phyloP scores from a whole-genome alignment of 2,113 vertebrate species.

The Peromyscus polionotus region DNA sequence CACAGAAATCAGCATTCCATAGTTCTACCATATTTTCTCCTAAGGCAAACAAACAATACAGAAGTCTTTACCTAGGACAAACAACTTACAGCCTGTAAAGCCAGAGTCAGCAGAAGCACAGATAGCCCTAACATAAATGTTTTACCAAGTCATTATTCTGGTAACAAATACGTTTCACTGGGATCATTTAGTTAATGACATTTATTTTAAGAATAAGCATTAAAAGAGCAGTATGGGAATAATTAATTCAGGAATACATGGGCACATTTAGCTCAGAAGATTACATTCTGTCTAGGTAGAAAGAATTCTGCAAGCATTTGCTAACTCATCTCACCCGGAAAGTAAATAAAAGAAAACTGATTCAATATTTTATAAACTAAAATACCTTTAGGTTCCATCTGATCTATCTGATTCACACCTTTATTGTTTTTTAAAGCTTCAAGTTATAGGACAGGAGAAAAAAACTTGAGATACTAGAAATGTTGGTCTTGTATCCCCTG shows the following conservation, averaged over 20 bases:
- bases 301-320: constrained; percentile 43
- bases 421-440: constrained; percentile 63
- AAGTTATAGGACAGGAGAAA: constrained; percentile 18
- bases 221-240: constrained; percentile 24
- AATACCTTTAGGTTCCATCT: constrained; percentile 51
- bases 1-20: constrained; percentile 22
- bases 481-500: constrained; percentile 19
- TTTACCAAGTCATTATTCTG: constrained; percentile 55
- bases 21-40: background rate
- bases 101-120: background rate
- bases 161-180: constrained; percentile 45
- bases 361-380: constrained; percentile 47
- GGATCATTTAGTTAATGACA: constrained; percentile 65
- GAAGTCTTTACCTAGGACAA: constrained; percentile 33
- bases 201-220: constrained; percentile 60
- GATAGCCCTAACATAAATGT: constrained; percentile 27
- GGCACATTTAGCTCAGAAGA: constrained; percentile 24
- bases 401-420: constrained; percentile 18
- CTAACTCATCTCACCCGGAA: constrained; percentile 14
- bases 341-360: constrained; percentile 41
- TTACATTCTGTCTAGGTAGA: constrained; percentile 19
- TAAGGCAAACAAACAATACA: background rate
- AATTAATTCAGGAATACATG: constrained; percentile 25
- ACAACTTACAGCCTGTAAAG: constrained; percentile 29
- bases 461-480: constrained; percentile 21